These are phyloP conservation scores for Lordiphosa mommai DNA, from an alignment of 1,140 invertebrate genomes.

Conservation along the genomic window DNA sequence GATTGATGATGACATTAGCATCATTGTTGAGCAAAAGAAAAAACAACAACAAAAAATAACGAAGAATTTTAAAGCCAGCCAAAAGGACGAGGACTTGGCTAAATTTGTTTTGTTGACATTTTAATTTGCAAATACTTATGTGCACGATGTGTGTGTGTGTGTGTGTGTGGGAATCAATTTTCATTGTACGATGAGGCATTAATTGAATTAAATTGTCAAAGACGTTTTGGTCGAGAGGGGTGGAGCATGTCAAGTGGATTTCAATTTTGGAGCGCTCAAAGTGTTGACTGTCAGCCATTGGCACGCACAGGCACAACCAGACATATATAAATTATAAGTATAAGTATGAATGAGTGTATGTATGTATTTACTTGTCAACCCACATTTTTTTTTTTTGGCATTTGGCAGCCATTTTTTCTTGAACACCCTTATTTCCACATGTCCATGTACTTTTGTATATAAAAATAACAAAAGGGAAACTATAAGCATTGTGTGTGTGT, in stretches of 20 bases:
- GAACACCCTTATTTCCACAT: constrained; percentile 68
- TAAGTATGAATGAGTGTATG: constrained; percentile 5
- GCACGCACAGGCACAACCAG: constrained; percentile 36
- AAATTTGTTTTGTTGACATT: constrained; percentile 72
- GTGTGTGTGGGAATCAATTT: constrained; percentile 11
- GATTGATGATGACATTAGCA: constrained; percentile 79
- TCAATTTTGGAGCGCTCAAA: constrained; percentile 43
- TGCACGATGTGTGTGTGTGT: constrained; percentile 8
- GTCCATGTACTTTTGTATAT: constrained; percentile 23
- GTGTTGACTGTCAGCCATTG: constrained; percentile 72
- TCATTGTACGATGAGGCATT: constrained; percentile 53
- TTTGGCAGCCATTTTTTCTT: constrained; percentile 72
- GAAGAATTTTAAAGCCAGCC: constrained; percentile 44
- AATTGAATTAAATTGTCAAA: constrained; percentile 77
- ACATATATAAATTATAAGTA: constrained; percentile 10
- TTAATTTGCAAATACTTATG: constrained; percentile 73
- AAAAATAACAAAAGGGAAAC: constrained; percentile 57
- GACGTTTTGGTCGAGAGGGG: constrained; percentile 28
- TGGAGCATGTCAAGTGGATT: constrained; percentile 65
- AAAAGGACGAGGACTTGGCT: constrained; percentile 37
- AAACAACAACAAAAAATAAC: constrained; percentile 38
- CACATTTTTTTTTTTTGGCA: constrained; percentile 55
- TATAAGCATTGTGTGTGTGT: constrained; percentile 46
- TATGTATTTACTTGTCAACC: constrained; percentile 22
- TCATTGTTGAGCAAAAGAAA: constrained; percentile 54